phyloP scores from a whole-genome alignment of 1,140 invertebrate species.

The Zaprionus inermis region DNA sequence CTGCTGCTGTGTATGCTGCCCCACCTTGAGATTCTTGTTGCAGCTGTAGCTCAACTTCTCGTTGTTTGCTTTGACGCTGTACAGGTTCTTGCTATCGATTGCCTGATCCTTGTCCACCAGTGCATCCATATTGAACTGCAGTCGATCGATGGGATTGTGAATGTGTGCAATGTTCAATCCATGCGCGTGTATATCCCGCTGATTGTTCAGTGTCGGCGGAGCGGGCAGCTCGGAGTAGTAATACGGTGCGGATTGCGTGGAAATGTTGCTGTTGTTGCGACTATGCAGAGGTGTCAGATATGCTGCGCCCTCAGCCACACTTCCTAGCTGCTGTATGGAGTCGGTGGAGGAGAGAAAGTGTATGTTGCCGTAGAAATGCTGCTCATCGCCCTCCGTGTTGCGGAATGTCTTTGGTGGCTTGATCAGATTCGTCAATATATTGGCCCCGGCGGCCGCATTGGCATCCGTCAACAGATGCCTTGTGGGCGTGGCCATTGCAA shows the following conservation, averaged over 20 bases:
- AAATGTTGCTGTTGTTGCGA: slow-evolving; percentile 83
- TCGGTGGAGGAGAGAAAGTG: slow-evolving; percentile 82
- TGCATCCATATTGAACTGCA: slow-evolving; percentile 85
- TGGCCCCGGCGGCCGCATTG: slow-evolving; percentile 44
- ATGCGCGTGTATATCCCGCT: slow-evolving; percentile 85
- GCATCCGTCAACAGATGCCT: slow-evolving; percentile 57
- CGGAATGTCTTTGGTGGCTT: slow-evolving; percentile 82
- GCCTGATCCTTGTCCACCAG: slow-evolving; percentile 88
- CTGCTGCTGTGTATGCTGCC: slow-evolving; percentile 10
- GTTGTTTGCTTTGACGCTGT: slow-evolving; percentile 87
- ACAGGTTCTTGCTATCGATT: slow-evolving; percentile 91
- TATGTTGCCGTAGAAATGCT: slow-evolving; percentile 82
- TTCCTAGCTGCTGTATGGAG: slow-evolving; percentile 70
- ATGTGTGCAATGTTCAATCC: slow-evolving; percentile 91
- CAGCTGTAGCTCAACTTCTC: slow-evolving; percentile 77
- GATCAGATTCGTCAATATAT: slow-evolving; percentile 71
- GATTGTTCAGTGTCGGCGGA: slow-evolving; percentile 87
- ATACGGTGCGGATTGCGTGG: slow-evolving; percentile 90
- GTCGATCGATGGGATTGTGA: slow-evolving; percentile 89
- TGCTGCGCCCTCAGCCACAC: slow-evolving; percentile 25
- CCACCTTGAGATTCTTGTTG: slow-evolving; percentile 68
- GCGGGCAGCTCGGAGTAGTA: slow-evolving; percentile 91
- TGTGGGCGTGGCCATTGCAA: slow-evolving; percentile 46
- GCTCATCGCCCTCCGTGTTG: slow-evolving; percentile 70
- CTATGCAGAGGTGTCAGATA: slow-evolving; percentile 71